These are phyloP conservation scores for Montipora cactus DNA, from an alignment of 64 coral and sea anemone genomes.

Conservation along the genomic window DNA sequence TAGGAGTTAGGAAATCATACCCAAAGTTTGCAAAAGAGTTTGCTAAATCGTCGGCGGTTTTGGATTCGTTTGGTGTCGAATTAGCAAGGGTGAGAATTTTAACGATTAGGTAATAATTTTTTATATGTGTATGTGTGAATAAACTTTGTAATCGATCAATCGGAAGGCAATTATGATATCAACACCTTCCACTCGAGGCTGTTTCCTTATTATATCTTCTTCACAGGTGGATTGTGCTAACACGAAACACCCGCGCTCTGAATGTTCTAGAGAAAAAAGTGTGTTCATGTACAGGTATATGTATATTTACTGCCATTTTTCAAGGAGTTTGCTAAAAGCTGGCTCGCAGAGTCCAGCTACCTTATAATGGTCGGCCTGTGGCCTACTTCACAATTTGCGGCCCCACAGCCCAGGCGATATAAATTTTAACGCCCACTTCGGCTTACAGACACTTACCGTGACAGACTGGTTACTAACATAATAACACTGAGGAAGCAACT, in stretches of 20 bases:
- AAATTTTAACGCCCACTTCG: too few species aligned
- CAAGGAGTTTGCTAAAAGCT: too few species aligned
- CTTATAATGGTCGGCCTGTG: too few species aligned
- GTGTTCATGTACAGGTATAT: constrained; percentile 12
- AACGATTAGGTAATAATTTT: background rate
- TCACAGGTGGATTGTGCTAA: constrained; percentile 27
- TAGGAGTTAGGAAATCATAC: constrained; percentile 34
- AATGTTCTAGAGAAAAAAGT: constrained; percentile 18
- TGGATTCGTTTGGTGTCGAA: constrained; percentile 58
- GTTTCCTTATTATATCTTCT: background rate
- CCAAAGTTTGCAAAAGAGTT: constrained; percentile 37
- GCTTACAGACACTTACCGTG: too few species aligned
- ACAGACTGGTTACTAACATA: too few species aligned
- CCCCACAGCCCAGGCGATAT: too few species aligned
- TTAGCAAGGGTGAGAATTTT: constrained; percentile 20
- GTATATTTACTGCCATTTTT: background rate
- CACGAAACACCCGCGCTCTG: background rate
- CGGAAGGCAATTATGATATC: too few species aligned
- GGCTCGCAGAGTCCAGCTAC: too few species aligned
- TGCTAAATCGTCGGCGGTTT: constrained; percentile 9
- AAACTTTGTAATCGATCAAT: too few species aligned
- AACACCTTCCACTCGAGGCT: background rate
- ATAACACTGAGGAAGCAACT: too few species aligned
- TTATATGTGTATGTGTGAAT: background rate
- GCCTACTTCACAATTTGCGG: too few species aligned